Evolutionary conservation across 2,113 vertebrate species (phyloP).

Genomic region (Chauna torquata): DNA sequence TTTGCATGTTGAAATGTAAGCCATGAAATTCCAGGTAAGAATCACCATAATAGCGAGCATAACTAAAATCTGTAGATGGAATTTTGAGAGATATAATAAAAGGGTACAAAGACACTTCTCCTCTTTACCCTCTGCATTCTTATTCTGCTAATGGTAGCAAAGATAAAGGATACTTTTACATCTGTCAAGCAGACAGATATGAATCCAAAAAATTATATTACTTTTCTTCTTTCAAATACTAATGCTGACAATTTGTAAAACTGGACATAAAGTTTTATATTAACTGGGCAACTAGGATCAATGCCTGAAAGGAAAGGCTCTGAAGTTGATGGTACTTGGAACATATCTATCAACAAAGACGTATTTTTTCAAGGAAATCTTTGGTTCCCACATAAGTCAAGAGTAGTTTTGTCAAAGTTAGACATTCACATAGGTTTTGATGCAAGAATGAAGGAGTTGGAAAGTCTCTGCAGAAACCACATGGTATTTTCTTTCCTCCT

Average conservation of each 20-base stretch:
- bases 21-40: conserved; percentile 84
- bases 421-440: background rate
- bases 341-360: background rate
- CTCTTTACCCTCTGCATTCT: background rate
- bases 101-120: background rate
- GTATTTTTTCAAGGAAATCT: background rate
- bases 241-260: background rate
- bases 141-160: background rate
- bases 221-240: background rate
- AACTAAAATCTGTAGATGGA: conserved; percentile 72
- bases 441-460: background rate
- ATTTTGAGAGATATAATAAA: conserved; percentile 10
- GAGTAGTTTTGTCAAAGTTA: background rate
- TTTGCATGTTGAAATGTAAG: conserved; percentile 72
- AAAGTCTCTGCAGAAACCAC: background rate
- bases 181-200: background rate
- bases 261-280: background rate
- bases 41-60: conserved; percentile 76
- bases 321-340: background rate
- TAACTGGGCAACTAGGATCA: background rate
- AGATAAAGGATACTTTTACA: background rate
- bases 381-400: background rate
- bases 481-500: fast-evolving
- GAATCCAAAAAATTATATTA: background rate
- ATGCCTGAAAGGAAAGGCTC: background rate